These are phyloP conservation scores for Sardinella longiceps DNA, from an alignment of 2,797 vertebrate genomes.

Conservation along the genomic window DNA sequence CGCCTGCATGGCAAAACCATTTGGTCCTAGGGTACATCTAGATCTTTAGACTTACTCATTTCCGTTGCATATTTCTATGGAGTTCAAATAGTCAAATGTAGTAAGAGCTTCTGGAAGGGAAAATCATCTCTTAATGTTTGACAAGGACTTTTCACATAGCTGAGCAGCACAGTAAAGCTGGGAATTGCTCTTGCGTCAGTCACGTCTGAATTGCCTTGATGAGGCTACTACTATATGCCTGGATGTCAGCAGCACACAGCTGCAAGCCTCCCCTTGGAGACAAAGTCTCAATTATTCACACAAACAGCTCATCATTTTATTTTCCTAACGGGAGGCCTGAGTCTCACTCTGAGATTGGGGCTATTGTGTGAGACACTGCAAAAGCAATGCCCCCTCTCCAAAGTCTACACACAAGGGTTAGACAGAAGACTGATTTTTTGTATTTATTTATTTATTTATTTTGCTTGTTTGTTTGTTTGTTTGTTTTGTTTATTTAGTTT, in stretches of 20 bases:
- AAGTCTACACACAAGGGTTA: background rate
- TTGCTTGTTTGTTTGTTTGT: background rate
- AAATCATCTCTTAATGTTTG: background rate
- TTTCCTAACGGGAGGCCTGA: background rate
- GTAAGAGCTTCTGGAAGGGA: background rate
- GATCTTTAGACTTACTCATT: too few species aligned
- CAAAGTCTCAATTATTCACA: constrained; percentile 4
- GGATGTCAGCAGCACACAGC: background rate
- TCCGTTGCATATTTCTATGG: too few species aligned
- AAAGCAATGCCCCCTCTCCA: background rate
- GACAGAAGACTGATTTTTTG: background rate
- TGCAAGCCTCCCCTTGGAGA: background rate
- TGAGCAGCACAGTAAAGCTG: background rate
- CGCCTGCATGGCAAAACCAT: too few species aligned
- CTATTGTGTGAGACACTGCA: background rate
- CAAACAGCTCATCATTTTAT: constrained; percentile 1
- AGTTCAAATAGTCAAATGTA: background rate
- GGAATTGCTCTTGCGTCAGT: background rate
- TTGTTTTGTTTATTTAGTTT: background rate
- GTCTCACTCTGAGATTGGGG: background rate
- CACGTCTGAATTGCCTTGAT: background rate
- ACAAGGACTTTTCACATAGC: background rate
- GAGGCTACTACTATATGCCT: background rate
- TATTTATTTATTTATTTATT: background rate
- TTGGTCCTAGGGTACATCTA: too few species aligned